phyloP scores from a whole-genome alignment of 2,797 vertebrate genomes.

The Amniataba percoides region DNA sequence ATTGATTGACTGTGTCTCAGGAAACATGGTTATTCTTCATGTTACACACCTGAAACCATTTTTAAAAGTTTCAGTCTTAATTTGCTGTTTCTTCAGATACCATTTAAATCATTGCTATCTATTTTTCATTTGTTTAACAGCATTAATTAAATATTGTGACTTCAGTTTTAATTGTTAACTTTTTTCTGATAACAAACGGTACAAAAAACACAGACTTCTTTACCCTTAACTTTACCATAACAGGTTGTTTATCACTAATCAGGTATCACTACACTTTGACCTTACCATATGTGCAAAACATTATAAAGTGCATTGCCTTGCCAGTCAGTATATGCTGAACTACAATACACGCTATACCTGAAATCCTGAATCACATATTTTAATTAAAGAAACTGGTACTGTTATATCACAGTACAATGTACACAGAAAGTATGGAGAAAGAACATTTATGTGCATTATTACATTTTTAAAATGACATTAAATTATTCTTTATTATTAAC shows the following conservation, averaged over 20 bases:
- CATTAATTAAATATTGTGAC: background rate
- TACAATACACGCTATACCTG: no score
- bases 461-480: no score
- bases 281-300: background rate
- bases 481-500: no score
- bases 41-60: constrained; percentile 6
- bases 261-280: background rate
- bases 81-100: background rate
- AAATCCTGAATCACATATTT: no score
- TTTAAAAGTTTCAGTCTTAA: constrained; percentile 3
- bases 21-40: constrained; percentile 24
- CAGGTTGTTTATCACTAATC: background rate
- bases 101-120: no score
- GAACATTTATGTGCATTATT: no score
- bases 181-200: background rate
- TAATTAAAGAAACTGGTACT: no score
- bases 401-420: no score
- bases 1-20: constrained; percentile 39
- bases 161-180: background rate
- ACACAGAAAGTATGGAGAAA: no score
- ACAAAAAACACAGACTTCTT: background rate
- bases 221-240: background rate
- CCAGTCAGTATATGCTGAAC: no score
- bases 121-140: background rate
- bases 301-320: no score